Evolutionary conservation across 2,888 invertebrate genomes (phyloP).

Genomic region (Scaptomyza flava): DNA sequence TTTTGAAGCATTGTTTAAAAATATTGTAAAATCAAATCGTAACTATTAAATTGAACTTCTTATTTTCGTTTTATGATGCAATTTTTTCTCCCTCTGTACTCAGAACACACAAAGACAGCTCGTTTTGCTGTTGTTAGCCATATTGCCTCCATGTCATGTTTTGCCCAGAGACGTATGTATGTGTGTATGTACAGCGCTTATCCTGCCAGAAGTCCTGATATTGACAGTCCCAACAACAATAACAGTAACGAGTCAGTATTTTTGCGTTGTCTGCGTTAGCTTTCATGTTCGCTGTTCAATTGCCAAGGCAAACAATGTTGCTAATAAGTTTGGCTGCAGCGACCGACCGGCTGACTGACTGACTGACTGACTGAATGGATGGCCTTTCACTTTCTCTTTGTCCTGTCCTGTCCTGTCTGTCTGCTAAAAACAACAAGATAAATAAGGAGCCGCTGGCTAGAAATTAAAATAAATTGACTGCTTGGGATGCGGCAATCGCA

Average conservation of each 20-base stretch:
- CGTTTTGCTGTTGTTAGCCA: conserved; percentile 29
- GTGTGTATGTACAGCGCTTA: conserved; percentile 65
- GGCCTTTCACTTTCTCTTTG: background rate
- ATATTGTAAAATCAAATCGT: too few relatives aligned
- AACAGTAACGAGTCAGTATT: background rate
- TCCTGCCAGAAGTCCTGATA: conserved; percentile 43
- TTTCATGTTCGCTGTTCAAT: conserved; percentile 43
- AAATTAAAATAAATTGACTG: conserved; percentile 81
- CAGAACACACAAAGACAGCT: conserved; percentile 16
- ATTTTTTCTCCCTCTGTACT: conserved; percentile 1
- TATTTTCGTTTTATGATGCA: background rate
- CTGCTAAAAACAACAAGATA: conserved; percentile 70
- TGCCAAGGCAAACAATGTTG: conserved; percentile 62
- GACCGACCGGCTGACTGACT: conserved; percentile 3
- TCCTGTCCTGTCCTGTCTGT: conserved; percentile 30
- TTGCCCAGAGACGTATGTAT: background rate
- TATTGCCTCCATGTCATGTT: conserved; percentile 61
- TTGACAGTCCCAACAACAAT: conserved; percentile 52
- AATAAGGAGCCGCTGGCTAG: conserved; percentile 76
- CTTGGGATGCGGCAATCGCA: conserved; percentile 61
- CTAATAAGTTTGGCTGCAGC: conserved; percentile 65
- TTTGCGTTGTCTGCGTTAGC: conserved; percentile 17
- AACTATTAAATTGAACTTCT: too few relatives aligned
- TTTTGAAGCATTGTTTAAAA: too few relatives aligned
- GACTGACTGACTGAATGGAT: conserved; percentile 1